Conservation (phyloP, 64 coral and sea anemone genomes). For the Pocillopora damicornis region DNA sequence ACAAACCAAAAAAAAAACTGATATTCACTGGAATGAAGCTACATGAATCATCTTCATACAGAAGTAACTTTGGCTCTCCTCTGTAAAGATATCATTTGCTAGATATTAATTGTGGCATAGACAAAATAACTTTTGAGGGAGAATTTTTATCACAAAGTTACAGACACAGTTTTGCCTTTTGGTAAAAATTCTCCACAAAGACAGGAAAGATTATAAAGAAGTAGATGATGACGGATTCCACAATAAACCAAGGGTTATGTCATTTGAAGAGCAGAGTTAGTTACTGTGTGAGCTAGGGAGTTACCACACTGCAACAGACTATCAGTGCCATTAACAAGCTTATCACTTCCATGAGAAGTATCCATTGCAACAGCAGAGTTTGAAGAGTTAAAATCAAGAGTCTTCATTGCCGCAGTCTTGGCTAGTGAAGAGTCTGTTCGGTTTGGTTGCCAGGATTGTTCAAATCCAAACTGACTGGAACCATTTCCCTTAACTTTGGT, state of each 20-base stretch:
- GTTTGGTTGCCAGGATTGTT: constrained; percentile 74
- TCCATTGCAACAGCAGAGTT: constrained; percentile 55
- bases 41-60: not conserved
- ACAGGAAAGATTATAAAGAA: not conserved
- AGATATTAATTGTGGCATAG: too few relatives aligned
- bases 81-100: too few relatives aligned
- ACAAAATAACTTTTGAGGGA: not conserved
- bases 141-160: not conserved
- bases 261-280: constrained; percentile 38
- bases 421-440: constrained; percentile 3
- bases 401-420: constrained; percentile 38
- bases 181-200: not conserved
- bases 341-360: constrained; percentile 32
- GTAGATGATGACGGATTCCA: constrained; percentile 13
- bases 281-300: constrained; percentile 6
- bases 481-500: constrained; percentile 64
- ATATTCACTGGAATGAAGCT: not conserved
- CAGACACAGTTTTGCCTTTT: not conserved
- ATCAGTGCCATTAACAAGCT: constrained; percentile 42
- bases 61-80: not conserved
- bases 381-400: constrained; percentile 44
- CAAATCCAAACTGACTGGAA: constrained; percentile 72
- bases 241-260: constrained; percentile 22
- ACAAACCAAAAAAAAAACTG: not conserved
- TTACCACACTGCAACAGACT: constrained; percentile 28